Evolutionary conservation across 1,140 invertebrate species (phyloP).

Genomic region (Cataglyphis hispanica): DNA sequence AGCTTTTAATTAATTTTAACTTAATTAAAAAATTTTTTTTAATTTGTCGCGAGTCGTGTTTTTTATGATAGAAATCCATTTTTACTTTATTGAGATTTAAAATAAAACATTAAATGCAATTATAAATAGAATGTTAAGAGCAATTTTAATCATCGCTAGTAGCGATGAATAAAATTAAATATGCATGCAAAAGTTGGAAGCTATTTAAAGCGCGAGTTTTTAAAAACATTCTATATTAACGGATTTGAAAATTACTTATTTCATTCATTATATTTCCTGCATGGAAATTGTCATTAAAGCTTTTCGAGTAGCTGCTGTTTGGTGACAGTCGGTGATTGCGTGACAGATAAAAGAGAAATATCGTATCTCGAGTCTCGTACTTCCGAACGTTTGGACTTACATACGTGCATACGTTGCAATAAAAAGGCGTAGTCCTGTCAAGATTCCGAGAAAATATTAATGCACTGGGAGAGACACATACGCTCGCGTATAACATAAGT

Average conservation of each 20-base stretch:
- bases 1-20: no score
- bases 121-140: no score
- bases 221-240: not conserved
- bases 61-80: no score
- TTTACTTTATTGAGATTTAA: no score
- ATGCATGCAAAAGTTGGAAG: not conserved
- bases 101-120: no score
- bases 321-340: not conserved
- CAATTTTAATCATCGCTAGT: no score
- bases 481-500: slow-evolving; percentile 54
- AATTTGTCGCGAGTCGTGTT: no score
- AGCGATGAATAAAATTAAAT: not conserved
- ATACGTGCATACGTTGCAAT: slow-evolving; percentile 57
- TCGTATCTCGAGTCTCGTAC: not conserved
- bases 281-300: not conserved
- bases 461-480: slow-evolving; percentile 57
- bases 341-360: slow-evolving; percentile 34
- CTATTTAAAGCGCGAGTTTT: not conserved
- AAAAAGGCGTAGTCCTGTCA: slow-evolving; percentile 55
- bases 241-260: not conserved
- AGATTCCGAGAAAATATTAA: slow-evolving; percentile 64
- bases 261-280: not conserved
- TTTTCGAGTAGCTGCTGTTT: not conserved
- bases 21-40: no score
- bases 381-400: slow-evolving; percentile 52